Evolutionary conservation across 2,888 invertebrate genomes (phyloP).

Genomic region (Zygothrica quintamaculata): DNA sequence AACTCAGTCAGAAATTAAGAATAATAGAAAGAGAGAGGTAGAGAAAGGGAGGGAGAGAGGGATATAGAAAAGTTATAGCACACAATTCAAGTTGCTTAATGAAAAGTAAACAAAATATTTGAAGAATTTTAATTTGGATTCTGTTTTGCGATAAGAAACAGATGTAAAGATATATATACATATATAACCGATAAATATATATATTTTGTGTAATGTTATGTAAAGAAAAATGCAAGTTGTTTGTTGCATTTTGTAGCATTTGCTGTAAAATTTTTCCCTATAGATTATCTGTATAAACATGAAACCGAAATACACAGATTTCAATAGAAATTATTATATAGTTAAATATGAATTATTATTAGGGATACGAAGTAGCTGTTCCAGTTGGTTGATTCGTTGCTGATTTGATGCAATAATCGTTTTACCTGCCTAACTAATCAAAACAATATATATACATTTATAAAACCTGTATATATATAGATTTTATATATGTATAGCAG

Average conservation of each 20-base stretch:
- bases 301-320: slow-evolving; percentile 7
- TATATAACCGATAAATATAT: not conserved
- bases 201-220: too few relatives aligned
- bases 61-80: too few relatives aligned
- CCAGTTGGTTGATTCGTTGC: slow-evolving; percentile 32
- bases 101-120: too few relatives aligned
- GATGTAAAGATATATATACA: slow-evolving; percentile 1
- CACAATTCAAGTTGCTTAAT: too few relatives aligned
- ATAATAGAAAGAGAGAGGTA: too few relatives aligned
- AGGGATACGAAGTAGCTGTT: slow-evolving; percentile 2
- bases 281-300: slow-evolving; percentile 26
- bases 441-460: not conserved
- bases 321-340: slow-evolving; percentile 24
- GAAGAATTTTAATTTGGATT: too few relatives aligned
- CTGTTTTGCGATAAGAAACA: too few relatives aligned
- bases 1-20: too few relatives aligned
- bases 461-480: too few relatives aligned
- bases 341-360: too few relatives aligned
- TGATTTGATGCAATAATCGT: slow-evolving; percentile 18
- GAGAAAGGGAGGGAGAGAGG: too few relatives aligned
- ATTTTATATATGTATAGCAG: slow-evolving; percentile 9
- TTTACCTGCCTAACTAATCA: slow-evolving; percentile 15
- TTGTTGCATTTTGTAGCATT: slow-evolving; percentile 16
- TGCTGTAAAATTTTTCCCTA: slow-evolving; percentile 25
- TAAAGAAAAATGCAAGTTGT: too few relatives aligned